Evolutionary conservation across 2,113 vertebrate genomes (phyloP).

Genomic region (Festucalex cinctus): DNA sequence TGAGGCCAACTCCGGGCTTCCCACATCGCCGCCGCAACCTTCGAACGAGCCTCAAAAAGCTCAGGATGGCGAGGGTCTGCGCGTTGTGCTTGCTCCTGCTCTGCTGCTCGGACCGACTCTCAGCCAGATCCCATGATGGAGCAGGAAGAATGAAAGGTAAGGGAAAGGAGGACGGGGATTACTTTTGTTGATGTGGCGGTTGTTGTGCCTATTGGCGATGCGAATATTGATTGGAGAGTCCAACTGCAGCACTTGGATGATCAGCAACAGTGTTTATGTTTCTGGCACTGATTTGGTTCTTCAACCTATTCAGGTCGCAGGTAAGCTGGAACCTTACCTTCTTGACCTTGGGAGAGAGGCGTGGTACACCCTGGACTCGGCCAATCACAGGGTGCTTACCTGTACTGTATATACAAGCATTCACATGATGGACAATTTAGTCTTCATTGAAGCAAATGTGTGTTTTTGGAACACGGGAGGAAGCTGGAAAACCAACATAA

Average conservation of each 20-base stretch:
- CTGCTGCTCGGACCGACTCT: slow-evolving; percentile 39
- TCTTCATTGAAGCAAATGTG: no score
- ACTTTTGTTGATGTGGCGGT: no score
- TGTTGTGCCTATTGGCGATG: no score
- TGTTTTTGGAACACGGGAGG: no score
- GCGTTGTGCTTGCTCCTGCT: slow-evolving; percentile 54
- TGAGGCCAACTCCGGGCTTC: slow-evolving; percentile 59
- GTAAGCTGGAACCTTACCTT: not conserved
- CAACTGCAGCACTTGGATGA: no score
- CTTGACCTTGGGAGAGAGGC: no score
- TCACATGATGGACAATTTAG: no score
- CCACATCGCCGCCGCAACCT: not conserved
- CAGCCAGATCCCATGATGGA: slow-evolving; percentile 27
- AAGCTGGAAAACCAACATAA: no score
- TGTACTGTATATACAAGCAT: no score
- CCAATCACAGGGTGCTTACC: not conserved
- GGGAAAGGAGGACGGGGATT: not conserved
- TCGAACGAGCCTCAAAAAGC: slow-evolving; percentile 30
- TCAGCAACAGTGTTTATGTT: no score
- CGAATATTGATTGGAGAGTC: no score
- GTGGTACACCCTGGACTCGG: not conserved
- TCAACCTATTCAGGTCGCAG: not conserved
- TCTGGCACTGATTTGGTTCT: not conserved
- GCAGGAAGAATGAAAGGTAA: slow-evolving; percentile 59
- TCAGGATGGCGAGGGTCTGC: slow-evolving; percentile 52